Percentiles rank a stretch among this genome's conserved stretches.
These are phyloP conservation scores for Halcyon senegalensis DNA, from an alignment of 2,113 vertebrate genomes.

Conservation along the genomic window DNA sequence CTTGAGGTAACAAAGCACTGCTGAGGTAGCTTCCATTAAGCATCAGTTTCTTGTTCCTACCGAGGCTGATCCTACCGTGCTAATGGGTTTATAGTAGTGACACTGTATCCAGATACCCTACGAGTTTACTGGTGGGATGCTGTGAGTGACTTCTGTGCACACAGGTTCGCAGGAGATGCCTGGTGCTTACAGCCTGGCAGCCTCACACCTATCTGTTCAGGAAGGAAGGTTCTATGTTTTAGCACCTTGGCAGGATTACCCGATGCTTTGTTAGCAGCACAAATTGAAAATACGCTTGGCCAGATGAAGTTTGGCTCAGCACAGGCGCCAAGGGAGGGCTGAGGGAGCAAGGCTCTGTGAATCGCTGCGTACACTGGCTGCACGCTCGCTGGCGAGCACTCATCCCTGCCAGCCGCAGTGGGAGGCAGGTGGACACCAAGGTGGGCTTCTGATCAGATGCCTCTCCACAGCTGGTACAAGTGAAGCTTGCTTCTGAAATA, in stretches of 20 bases:
- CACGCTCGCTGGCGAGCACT: fast-evolving
- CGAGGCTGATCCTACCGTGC: background rate
- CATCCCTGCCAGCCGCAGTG: background rate
- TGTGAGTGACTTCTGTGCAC: background rate
- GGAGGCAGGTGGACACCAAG: background rate
- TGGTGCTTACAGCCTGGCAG: background rate
- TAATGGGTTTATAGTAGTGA: background rate
- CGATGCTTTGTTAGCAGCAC: background rate
- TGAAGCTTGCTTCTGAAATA: background rate
- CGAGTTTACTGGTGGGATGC: background rate
- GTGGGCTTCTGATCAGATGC: fast-evolving
- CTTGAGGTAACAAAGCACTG: background rate
- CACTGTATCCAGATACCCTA: background rate
- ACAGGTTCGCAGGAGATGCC: background rate
- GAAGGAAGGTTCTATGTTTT: background rate
- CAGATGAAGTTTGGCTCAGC: background rate
- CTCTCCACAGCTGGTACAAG: background rate
- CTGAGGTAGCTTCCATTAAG: background rate
- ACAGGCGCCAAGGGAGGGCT: background rate
- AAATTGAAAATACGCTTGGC: background rate
- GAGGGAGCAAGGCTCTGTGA: fast-evolving
- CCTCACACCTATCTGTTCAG: background rate
- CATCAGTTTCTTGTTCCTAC: background rate
- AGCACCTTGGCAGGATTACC: background rate
- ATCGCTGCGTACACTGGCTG: background rate